phyloP scores from a whole-genome alignment of 2,888 invertebrate genomes.

The Lycocerus yunnanus region DNA sequence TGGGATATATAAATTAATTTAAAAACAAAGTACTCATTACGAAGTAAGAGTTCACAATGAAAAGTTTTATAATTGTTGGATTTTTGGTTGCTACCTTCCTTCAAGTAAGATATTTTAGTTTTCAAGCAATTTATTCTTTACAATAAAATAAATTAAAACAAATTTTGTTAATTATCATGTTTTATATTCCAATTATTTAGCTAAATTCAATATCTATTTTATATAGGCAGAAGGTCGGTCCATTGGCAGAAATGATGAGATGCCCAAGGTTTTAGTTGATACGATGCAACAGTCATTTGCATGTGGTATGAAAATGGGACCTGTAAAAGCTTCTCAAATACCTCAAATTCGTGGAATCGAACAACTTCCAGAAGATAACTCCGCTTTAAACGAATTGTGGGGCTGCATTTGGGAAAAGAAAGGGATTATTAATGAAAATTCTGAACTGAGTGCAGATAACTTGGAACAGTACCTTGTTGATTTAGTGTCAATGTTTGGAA shows the following conservation, averaged over 20 bases:
- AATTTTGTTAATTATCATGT: neutral
- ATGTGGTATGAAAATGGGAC: slow-evolving; percentile 1
- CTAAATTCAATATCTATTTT: neutral
- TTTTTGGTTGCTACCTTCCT: neutral
- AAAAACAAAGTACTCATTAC: neutral
- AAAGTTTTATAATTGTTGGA: neutral
- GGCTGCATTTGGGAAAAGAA: slow-evolving; percentile 9
- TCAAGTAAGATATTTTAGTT: neutral
- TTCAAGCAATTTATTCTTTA: neutral
- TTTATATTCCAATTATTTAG: no score
- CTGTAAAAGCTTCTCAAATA: neutral
- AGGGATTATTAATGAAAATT: neutral
- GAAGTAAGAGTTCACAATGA: neutral
- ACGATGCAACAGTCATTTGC: slow-evolving; percentile 6
- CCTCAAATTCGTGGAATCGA: neutral
- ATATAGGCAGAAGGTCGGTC: neutral
- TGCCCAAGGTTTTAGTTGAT: neutral
- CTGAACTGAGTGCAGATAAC: neutral
- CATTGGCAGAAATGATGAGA: neutral
- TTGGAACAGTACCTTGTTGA: neutral
- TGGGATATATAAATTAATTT: neutral
- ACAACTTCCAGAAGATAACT: slow-evolving; percentile 9
- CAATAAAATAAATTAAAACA: neutral
- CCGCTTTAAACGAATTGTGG: slow-evolving; percentile 1
- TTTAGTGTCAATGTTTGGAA: neutral